Evolutionary conservation across 2,113 vertebrate species (phyloP).

Genomic region (Potamarius usumacintae): DNA sequence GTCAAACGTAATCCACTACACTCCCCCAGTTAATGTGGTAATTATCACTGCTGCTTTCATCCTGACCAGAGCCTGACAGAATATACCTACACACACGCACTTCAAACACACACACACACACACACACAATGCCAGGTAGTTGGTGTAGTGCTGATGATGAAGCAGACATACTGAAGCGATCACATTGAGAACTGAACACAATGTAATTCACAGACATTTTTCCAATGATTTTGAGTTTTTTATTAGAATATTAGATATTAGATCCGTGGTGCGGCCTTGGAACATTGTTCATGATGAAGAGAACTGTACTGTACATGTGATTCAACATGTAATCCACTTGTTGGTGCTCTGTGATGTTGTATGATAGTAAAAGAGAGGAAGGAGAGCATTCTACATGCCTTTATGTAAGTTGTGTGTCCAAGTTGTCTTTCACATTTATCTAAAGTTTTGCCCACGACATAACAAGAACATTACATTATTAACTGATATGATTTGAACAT

Average conservation of each 20-base stretch:
- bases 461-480: background rate
- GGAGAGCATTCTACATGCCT: too few species aligned
- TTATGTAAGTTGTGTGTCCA: too few species aligned
- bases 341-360: too few species aligned
- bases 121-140: background rate
- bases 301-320: too few species aligned
- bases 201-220: background rate
- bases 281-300: background rate
- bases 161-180: background rate
- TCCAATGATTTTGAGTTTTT: background rate
- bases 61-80: slow-evolving; percentile 4
- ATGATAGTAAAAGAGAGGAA: too few species aligned
- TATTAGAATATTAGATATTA: background rate
- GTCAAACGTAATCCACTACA: background rate
- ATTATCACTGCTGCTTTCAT: slow-evolving; percentile 17
- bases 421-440: too few species aligned
- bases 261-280: background rate
- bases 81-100: background rate
- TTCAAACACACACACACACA: background rate
- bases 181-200: background rate
- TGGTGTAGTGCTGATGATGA: background rate
- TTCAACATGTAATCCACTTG: too few species aligned
- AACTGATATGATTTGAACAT: background rate
- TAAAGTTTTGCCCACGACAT: too few species aligned
- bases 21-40: slow-evolving; percentile 9